phyloP scores from a whole-genome alignment of 1,140 invertebrate species.

The Phenacoccus solenopsis region DNA sequence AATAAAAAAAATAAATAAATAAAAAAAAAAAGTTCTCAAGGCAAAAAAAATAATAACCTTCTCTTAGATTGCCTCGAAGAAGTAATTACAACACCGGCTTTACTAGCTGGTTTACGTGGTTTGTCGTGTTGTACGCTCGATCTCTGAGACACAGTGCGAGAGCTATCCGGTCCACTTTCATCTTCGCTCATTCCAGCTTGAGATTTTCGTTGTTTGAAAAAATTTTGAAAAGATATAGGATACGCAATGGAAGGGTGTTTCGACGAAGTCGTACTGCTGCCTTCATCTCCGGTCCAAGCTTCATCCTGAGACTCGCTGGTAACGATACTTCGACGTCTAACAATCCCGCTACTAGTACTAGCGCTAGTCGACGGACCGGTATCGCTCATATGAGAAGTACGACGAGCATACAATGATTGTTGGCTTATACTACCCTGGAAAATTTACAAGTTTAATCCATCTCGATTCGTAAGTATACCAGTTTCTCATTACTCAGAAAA shows the following conservation, averaged over 20 bases:
- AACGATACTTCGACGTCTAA: background rate
- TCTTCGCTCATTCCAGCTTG: background rate
- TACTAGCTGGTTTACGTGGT: conserved; percentile 45
- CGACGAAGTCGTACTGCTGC: background rate
- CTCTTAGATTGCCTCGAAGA: conserved; percentile 77
- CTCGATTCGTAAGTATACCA: no score
- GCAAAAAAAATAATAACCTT: conserved; percentile 53
- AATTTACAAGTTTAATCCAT: no score
- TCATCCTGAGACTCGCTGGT: conserved; percentile 12
- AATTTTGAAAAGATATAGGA: background rate
- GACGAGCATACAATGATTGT: background rate
- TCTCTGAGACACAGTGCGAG: conserved; percentile 25
- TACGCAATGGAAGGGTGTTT: background rate
- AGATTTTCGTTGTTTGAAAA: conserved; percentile 7
- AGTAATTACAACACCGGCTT: conserved; percentile 84
- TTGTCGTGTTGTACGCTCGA: conserved; percentile 44
- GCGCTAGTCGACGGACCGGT: background rate
- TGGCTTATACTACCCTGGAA: background rate
- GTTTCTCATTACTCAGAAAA: no score
- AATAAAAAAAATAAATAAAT: no score
- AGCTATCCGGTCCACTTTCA: background rate
- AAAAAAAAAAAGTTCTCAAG: no score
- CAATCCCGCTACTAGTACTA: background rate
- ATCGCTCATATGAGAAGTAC: background rate
- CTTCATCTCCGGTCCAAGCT: background rate